A percentile compares a stretch with the other conserved stretches of the same genome.
phyloP scores from a whole-genome alignment of 2,797 vertebrate genomes.

The Avahi laniger region DNA sequence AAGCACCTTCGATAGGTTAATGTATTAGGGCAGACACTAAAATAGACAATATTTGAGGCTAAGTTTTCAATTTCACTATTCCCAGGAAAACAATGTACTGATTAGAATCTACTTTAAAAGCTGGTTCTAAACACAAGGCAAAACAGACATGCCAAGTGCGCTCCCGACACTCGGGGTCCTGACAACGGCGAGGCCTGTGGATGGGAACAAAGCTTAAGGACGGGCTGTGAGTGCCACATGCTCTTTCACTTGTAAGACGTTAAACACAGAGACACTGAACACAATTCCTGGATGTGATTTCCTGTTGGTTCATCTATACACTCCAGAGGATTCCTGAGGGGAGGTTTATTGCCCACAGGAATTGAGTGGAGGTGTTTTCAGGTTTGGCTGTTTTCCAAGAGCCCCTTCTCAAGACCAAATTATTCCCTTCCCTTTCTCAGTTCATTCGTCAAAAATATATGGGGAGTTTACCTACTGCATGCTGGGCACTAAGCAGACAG shows the following conservation, averaged over 20 bases:
- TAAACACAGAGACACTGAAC: background rate
- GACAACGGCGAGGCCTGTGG: background rate
- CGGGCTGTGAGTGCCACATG: background rate
- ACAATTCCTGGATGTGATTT: constrained; percentile 29
- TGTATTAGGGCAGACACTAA: background rate
- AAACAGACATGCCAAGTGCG: background rate
- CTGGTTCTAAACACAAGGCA: background rate
- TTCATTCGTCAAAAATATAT: background rate
- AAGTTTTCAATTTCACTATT: background rate
- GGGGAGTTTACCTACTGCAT: background rate
- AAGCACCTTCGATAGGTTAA: background rate
- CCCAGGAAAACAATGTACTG: background rate
- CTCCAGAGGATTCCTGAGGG: constrained; percentile 32
- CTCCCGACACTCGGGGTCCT: background rate
- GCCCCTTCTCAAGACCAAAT: background rate
- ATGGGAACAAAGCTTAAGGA: background rate
- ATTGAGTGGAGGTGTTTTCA: constrained; percentile 29
- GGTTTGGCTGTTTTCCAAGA: constrained; percentile 14
- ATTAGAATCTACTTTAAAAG: background rate
- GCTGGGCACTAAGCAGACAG: background rate
- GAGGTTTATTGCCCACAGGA: constrained; percentile 11
- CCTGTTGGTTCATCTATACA: background rate
- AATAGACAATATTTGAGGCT: background rate
- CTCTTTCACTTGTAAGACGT: background rate
- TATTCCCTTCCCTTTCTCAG: background rate